Base-by-base conservation (phyloP, 2,888 invertebrate species). In the Machimus rusticus region DNA sequence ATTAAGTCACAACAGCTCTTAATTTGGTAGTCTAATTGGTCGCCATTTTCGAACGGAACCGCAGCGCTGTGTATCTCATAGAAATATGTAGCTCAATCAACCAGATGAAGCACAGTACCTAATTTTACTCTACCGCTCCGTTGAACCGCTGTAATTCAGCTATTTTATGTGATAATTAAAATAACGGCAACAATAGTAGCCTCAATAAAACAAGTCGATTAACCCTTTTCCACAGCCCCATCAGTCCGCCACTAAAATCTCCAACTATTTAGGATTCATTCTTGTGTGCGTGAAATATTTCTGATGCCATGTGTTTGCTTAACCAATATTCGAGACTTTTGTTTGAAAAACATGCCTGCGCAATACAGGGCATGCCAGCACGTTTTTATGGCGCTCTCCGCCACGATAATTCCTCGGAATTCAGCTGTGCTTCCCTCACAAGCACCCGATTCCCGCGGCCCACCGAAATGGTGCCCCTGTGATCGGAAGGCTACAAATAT, bases 121-220 rank as follows among this genome's bases (percentile, higher is more conserved):
- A 37, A 12, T 76, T 79, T 46, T 46, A 28, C 46, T 19, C 16
- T n/a, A 23, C 57, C 9, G 74, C 66, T 14, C 8, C 28, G n/a
- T 9, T 39, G 57, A 14, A 37, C 23, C 46, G 6, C 39, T 37
- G 31, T 66, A 84, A 39, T 66, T 57, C 84, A 39, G 23, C 39
- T 66, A 66, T 84, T 84, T 84, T 84, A 84, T 84, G 74, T 46
- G 37, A 23, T 74, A 46, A 84, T 84, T 84, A 84, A 84, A 84
- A 84, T 66, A 84, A 84, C 66, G 16, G 74, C 84, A 84, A 84
- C 74, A 74, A 37, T 66, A 84, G 39, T 74, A 74, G 66, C 39
- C 23, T 23, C 74, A 57, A 84, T 66, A 84, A 66, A 66, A 43
- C 74, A 84, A 74, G 39, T 66, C 43, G 34, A 84, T 74, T 84